Evolutionary conservation across 2,888 invertebrate genomes (phyloP), one percentile per base, ranked within the genome.

Genomic region (Coelinius sp.): DNA sequence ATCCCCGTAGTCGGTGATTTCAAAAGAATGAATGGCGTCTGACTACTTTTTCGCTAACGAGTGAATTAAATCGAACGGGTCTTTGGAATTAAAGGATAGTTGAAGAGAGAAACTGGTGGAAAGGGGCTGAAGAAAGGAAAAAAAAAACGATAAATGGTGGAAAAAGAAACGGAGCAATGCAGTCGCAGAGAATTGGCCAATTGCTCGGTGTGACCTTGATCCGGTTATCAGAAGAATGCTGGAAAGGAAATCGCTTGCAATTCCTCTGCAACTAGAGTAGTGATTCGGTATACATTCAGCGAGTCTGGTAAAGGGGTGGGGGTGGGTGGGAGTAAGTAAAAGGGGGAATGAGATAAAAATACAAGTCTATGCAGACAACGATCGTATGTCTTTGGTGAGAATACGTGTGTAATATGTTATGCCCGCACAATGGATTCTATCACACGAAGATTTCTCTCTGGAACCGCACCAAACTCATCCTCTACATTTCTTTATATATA

Each of bases 341-440:
- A 46, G 63, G 46, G 52, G 17, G 24, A 46, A 46, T 14, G 27
- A 44, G 41, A 62, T 14, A 59, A 59, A 59, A 59, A 59, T 59
- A 59, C 59, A 31, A 35, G 27, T 31, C 59, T 59, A 59, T 59
- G 59, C 59, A 59, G 59, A 59, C 59, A 59, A 59, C 8, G 59
- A 59, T 66, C 74, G 71, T 75, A 67, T 53, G 35, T 77, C 76
- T 75, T 71, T 68, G 73, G 75, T 68, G 73, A 73, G 64, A 68
- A 74, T 74, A 73, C 65, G 71, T 73, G 56, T 68, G 76, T 75
- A 73, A 75, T 74, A 76, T 70, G 73, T 76, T 76, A 74, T 56
- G 25, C 59, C 31, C 49, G 53, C 71, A 76, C 77, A 77, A 76
- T 74, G 73, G 73, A 77, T 76, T 76, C 73, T 75, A 77, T 77